Evolutionary conservation across 2,113 vertebrate species (phyloP), one percentile per base, ranked within the genome.

Genomic region (Oncorhynchus nerka): DNA sequence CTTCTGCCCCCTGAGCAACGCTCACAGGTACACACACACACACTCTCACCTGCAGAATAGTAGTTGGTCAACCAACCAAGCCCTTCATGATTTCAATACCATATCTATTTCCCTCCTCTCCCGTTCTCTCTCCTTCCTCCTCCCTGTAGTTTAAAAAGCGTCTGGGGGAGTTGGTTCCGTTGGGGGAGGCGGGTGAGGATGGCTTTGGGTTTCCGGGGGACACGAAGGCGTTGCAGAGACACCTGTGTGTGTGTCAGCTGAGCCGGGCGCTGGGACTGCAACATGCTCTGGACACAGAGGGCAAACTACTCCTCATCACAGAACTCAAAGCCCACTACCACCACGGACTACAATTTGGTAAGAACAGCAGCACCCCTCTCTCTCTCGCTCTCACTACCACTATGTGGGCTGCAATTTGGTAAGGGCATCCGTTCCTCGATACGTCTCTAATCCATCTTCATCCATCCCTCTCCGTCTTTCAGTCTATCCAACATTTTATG

Each of bases 301-400:
- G 95, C 3, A 98, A 98, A 70, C 91, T 96, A 84, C 79, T 68
- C 4, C 94, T 94, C 1, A 93, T 98, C 76, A 30, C 76, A n/a
- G 96, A 99, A 83, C 84, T 99, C 74, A 97, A 96, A 92, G 74
- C 91, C 30, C 94, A 96, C 87, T 99, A 99, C 77, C 96, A 77
- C 9, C 95, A 99, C 0, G 97, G 97, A 5, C 83, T 99, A 28
- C 92, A 95, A 81, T 99, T 99, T 13, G 97, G 98, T 99, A 84
- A 95, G 97, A 34, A 4, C 22, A 20, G 7, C 59, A 2, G 6
- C 3, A 6, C n/a, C 26, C 15, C 22, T 24, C 12, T 45, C 39
- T 9, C 39, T 11, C 39, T 45, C 39, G 2, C 39, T 45, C 39
- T 45, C 39, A 11, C 39, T 45, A 45, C 9, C 39, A 45, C 39